Conservation (phyloP, 2,113 vertebrate species). For the Micromys minutus region DNA sequence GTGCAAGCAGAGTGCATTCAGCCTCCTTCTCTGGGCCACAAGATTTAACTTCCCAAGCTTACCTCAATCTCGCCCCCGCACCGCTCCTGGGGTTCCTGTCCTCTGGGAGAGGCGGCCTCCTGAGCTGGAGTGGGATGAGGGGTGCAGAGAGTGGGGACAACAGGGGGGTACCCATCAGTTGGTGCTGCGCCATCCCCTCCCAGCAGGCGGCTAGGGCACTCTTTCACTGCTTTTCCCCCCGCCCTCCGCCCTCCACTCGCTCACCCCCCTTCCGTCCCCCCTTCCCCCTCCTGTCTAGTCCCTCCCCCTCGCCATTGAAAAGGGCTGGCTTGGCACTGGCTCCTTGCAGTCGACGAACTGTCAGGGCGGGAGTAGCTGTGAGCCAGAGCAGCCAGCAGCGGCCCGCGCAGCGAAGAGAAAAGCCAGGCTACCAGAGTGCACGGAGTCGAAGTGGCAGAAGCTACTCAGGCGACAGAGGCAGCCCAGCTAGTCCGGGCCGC, state of each 20-base stretch:
- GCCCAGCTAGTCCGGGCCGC: neutral
- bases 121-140: neutral
- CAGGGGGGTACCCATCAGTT: constrained; percentile 46
- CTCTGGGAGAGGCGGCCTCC: neutral
- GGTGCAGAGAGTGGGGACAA: constrained; percentile 47
- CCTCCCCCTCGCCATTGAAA: constrained; percentile 71
- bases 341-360: constrained; percentile 60
- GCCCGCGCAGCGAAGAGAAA: neutral
- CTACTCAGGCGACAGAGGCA: neutral
- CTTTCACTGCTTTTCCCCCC: constrained; percentile 18
- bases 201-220: constrained; percentile 44
- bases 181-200: constrained; percentile 58
- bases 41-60: constrained; percentile 57
- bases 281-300: constrained; percentile 19
- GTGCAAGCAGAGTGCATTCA: neutral
- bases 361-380: constrained; percentile 15
- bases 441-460: neutral
- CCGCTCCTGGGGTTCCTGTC: neutral
- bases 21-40: neutral
- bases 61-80: constrained; percentile 45
- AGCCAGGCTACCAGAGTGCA: neutral
- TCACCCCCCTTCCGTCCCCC: constrained; percentile 52
- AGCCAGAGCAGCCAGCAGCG: neutral
- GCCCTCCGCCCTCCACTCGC: constrained; percentile 23
- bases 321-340: constrained; percentile 56